These are phyloP conservation scores for Alethe castanea DNA, from an alignment of 2,113 vertebrate species.

Conservation along the genomic window DNA sequence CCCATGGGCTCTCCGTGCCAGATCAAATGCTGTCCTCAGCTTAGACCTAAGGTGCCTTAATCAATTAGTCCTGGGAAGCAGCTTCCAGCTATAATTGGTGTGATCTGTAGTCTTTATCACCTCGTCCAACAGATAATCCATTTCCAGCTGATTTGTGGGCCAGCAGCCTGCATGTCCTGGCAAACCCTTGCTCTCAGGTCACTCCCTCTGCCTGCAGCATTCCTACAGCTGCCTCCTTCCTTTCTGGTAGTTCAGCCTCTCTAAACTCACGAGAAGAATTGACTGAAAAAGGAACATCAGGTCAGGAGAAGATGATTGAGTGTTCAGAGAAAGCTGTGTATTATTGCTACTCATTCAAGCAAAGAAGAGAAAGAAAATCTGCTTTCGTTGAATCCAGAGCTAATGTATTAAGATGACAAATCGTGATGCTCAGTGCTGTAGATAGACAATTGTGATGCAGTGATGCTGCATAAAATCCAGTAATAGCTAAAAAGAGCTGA, in stretches of 20 bases:
- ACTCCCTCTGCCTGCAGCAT: neutral
- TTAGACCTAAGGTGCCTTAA: neutral
- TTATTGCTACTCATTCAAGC: neutral
- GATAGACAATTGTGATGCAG: neutral
- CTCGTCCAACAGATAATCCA: neutral
- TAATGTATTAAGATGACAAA: neutral
- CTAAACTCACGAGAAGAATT: neutral
- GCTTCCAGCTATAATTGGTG: neutral
- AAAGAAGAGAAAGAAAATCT: neutral
- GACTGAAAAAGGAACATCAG: neutral
- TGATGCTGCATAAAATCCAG: neutral
- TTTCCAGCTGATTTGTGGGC: slow-evolving; percentile 24
- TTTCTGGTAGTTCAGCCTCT: neutral
- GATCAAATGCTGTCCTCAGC: neutral
- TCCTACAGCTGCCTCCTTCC: neutral
- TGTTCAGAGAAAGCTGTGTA: neutral
- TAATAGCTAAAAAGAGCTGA: neutral
- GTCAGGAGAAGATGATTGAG: neutral
- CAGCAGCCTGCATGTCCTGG: neutral
- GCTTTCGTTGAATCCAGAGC: neutral
- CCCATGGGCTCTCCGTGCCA: accelerated
- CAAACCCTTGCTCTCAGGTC: neutral
- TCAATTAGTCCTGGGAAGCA: neutral
- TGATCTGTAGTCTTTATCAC: slow-evolving; percentile 27
- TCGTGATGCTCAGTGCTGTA: accelerated